A percentile compares a stretch with the other conserved stretches of the same genome.
Evolutionary conservation across 2,113 vertebrate species (phyloP).

Genomic region (Anolis carolinensis): DNA sequence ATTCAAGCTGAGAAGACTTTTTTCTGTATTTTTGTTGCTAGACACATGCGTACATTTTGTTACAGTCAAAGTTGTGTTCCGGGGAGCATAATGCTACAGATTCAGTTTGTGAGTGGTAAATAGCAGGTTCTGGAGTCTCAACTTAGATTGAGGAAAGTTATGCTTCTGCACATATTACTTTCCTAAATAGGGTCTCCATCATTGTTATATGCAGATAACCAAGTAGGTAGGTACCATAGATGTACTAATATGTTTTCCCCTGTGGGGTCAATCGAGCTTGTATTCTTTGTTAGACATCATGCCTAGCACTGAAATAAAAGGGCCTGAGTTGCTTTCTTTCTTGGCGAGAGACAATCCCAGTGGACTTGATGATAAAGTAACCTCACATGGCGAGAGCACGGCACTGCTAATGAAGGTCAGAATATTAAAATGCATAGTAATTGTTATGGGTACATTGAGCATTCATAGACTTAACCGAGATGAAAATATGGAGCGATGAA

Average conservation of each 20-base stretch:
- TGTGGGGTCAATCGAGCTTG: not conserved
- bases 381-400: constrained; percentile 5
- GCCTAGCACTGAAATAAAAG: too few relatives aligned
- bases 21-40: too few relatives aligned
- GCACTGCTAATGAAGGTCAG: constrained; percentile 21
- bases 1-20: not conserved
- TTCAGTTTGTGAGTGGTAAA: too few relatives aligned
- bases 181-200: not conserved
- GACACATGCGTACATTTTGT: too few relatives aligned
- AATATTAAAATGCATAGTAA: constrained; percentile 26
- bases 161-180: too few relatives aligned
- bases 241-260: not conserved
- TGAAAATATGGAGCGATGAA: constrained; percentile 21
- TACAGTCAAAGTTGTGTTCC: too few relatives aligned
- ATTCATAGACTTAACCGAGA: constrained; percentile 19
- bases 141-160: not conserved
- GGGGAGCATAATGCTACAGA: too few relatives aligned
- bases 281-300: not conserved
- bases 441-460: constrained; percentile 16
- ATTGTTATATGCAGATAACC: not conserved
- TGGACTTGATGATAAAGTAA: constrained; percentile 14
- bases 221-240: not conserved
- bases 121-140: too few relatives aligned
- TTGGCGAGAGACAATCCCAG: not conserved
- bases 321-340: constrained; percentile 19